These are phyloP conservation scores for Cryptus armator DNA, from an alignment of 2,888 invertebrate genomes.

Conservation along the genomic window DNA sequence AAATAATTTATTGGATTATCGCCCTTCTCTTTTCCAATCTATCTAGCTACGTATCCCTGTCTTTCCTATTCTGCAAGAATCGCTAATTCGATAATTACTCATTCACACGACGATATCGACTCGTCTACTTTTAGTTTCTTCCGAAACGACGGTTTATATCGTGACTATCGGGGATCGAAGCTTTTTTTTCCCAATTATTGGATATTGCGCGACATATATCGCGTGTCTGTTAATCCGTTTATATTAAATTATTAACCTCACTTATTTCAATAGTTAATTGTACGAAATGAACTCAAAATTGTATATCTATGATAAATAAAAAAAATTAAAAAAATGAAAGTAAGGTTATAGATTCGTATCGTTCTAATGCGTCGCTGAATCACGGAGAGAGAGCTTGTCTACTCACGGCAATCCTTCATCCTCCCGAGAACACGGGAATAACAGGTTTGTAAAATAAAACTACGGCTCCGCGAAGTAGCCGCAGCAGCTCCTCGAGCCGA, in stretches of 20 bases:
- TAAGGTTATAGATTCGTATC: conserved; percentile 29
- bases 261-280: neutral
- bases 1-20: conserved; percentile 66
- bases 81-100: neutral
- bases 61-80: neutral
- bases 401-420: conserved; percentile 64
- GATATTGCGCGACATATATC: too few species aligned
- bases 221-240: neutral
- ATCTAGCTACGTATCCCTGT: neutral
- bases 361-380: neutral
- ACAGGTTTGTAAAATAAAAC: conserved; percentile 69
- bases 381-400: conserved; percentile 31
- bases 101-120: neutral
- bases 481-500: conserved; percentile 13
- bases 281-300: neutral
- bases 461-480: conserved; percentile 23
- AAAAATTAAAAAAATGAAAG: neutral
- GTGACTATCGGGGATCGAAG: neutral
- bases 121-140: conserved; percentile 60
- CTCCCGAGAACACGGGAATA: conserved; percentile 60
- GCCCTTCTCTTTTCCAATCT: conserved; percentile 11
- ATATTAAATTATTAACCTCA: neutral
- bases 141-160: neutral
- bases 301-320: neutral
- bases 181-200: too few species aligned